Conservation (phyloP, 2,888 invertebrate genomes). For the Hesperia comma region DNA sequence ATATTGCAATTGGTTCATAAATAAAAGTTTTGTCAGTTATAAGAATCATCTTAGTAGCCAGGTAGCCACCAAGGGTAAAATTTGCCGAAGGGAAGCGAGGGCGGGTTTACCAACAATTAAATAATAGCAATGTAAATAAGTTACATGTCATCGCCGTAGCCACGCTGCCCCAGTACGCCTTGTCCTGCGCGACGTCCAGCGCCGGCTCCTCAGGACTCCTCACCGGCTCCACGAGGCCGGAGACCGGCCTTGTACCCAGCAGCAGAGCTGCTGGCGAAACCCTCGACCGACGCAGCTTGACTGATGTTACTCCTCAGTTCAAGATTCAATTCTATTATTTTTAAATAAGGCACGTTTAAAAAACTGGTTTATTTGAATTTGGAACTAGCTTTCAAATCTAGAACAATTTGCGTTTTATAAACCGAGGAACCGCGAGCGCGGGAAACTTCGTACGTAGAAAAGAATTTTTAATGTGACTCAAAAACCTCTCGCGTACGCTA, state of each 20-base stretch:
- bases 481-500: slow-evolving; percentile 26
- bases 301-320: slow-evolving; percentile 27
- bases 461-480: slow-evolving; percentile 21
- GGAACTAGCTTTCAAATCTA: slow-evolving; percentile 13
- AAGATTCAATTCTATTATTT: background rate
- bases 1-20: too few species aligned
- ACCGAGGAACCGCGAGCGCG: slow-evolving; percentile 18
- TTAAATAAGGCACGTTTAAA: background rate
- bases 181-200: slow-evolving; percentile 80
- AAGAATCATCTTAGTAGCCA: too few species aligned
- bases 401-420: slow-evolving; percentile 23
- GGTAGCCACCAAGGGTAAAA: too few species aligned
- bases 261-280: slow-evolving; percentile 82
- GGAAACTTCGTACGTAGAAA: slow-evolving; percentile 32
- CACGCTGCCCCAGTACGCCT: slow-evolving; percentile 79
- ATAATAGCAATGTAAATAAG: slow-evolving; percentile 1
- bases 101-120: too few species aligned
- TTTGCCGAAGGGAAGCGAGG: too few species aligned
- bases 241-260: slow-evolving; percentile 83
- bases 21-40: too few species aligned
- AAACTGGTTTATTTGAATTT: background rate
- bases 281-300: slow-evolving; percentile 79
- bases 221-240: slow-evolving; percentile 77
- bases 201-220: slow-evolving; percentile 78
- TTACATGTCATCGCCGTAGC: slow-evolving; percentile 74